Evolutionary conservation across 2,888 invertebrate genomes (phyloP).

Genomic region (Fabriciana adippe): DNA sequence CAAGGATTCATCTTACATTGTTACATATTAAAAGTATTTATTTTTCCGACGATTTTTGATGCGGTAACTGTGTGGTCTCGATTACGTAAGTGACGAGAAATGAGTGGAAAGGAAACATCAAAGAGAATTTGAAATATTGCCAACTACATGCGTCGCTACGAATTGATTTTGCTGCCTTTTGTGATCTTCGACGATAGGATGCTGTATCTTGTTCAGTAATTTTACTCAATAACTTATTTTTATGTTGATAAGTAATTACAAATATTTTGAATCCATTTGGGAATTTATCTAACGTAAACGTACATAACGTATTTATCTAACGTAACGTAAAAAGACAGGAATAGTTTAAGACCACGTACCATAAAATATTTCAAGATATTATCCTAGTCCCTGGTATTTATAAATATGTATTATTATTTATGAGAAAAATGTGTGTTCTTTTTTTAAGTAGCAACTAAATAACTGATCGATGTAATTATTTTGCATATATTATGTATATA

Average conservation of each 20-base stretch:
- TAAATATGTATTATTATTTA: too few relatives aligned
- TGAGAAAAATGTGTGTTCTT: too few relatives aligned
- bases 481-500: too few relatives aligned
- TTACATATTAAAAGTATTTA: not conserved
- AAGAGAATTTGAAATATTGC: constrained; percentile 77
- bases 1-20: not conserved
- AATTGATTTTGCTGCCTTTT: constrained; percentile 70
- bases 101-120: constrained; percentile 62
- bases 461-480: too few relatives aligned
- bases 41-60: constrained; percentile 42
- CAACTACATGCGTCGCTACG: constrained; percentile 67
- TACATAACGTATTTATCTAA: too few relatives aligned
- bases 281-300: not conserved
- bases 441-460: too few relatives aligned
- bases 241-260: not conserved
- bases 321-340: too few relatives aligned
- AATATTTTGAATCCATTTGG: not conserved
- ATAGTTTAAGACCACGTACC: too few relatives aligned
- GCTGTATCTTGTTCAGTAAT: constrained; percentile 30
- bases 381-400: too few relatives aligned
- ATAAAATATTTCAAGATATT: too few relatives aligned
- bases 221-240: constrained; percentile 13
- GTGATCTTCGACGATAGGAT: constrained; percentile 43
- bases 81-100: constrained; percentile 58
- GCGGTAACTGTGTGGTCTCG: constrained; percentile 46